Evolutionary conservation across 2,113 vertebrate genomes (phyloP).

Genomic region (Ciconia maguari): DNA sequence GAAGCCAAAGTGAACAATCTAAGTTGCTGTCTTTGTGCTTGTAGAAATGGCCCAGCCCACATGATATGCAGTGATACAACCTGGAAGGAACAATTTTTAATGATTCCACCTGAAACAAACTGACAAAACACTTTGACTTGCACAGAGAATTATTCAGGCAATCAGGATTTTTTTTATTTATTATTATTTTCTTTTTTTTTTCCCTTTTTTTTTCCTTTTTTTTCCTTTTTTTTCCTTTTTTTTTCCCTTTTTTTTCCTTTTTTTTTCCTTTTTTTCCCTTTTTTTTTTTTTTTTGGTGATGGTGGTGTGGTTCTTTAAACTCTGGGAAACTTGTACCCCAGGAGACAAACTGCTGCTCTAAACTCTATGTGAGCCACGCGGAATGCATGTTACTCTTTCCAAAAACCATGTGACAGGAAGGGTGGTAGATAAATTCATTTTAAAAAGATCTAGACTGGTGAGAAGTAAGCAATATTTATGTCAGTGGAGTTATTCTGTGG

Average conservation of each 20-base stretch:
- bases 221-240: neutral
- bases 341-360: neutral
- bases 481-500: conserved; percentile 7
- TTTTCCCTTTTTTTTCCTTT: neutral
- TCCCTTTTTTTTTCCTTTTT: neutral
- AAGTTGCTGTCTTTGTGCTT: conserved; percentile 38
- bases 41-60: conserved; percentile 2
- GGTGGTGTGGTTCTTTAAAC: neutral
- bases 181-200: neutral
- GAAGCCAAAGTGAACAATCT: conserved; percentile 70
- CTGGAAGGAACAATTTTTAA: neutral
- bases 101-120: neutral
- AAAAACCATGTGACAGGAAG: neutral
- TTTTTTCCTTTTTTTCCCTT: neutral
- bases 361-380: neutral
- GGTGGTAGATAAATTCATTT: neutral
- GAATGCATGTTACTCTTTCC: neutral
- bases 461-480: neutral
- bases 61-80: neutral
- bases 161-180: neutral
- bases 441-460: neutral
- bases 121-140: neutral
- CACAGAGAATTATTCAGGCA: neutral
- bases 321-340: neutral
- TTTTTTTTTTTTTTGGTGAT: neutral